Base-by-base conservation (phyloP, 1,140 invertebrate genomes). In the Leptoteleia sp. region DNA sequence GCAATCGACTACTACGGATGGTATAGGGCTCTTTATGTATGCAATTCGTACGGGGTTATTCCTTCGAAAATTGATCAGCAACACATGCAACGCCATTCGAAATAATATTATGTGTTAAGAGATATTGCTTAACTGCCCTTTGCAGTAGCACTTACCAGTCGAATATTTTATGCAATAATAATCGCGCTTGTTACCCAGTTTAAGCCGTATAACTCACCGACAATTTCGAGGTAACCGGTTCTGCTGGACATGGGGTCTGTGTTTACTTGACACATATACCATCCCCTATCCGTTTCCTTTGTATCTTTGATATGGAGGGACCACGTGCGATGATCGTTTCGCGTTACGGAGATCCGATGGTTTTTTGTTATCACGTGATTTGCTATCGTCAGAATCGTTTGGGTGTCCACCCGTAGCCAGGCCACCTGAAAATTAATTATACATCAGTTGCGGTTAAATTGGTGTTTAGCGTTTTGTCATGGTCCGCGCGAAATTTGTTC, bases 201-300 rank as follows among this genome's bases (percentile, higher is more conserved):
- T 47, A 37, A 47, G n/a, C 13, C 9, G 12, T 16, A 47, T 22
- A 55, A 27, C 82, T 91, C 88, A 92, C 92, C 92, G 42, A 92
- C 91, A 38, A 92, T 89, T 84, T 91, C 90, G 42, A 92, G 85
- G 75, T 90, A 92, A 17, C 91, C 92, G 17, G 90, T 88, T 72
- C 90, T 91, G 68, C 89, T 91, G 52, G 91, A 91, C 90, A 92
- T 92, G 0, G 91, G 91, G 55, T 91, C 91, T 1, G 91, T 92
- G 73, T 92, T 92, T 11, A 92, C 89, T 83, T 92, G 91, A 79
- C 91, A 92, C 90, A 91, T 92, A 83, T 92, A 92, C 87, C 89
- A 91, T 42, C 90, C 91, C 6, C 88, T 83, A 73, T 92, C 91
- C 1, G 84, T 79, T 64, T 88, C 86, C 35, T 83, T 85, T 12